These are phyloP conservation scores for Oxyteleia sp. DNA, from an alignment of 2,888 invertebrate genomes.

Conservation along the genomic window DNA sequence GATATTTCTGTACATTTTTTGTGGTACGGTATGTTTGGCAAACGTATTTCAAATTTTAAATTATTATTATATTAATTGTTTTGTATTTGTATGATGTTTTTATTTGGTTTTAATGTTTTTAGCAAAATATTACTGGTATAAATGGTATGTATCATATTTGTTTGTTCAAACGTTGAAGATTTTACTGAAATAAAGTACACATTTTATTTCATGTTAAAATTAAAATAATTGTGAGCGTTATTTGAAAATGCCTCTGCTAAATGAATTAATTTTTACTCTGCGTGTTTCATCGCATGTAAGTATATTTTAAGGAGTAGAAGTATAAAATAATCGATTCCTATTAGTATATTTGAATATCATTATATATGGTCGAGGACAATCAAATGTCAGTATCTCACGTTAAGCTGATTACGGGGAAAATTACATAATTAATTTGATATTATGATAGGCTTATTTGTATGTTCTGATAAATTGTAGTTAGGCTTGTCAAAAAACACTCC, in stretches of 20 bases:
- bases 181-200: too few relatives aligned
- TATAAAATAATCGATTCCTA: conserved; percentile 38
- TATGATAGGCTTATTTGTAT: conserved; percentile 7
- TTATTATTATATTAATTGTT: too few relatives aligned
- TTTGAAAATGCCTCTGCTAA: background rate
- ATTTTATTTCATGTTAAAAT: too few relatives aligned
- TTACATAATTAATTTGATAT: conserved; percentile 28
- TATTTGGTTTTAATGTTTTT: too few relatives aligned
- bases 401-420: conserved; percentile 34
- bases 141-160: too few relatives aligned
- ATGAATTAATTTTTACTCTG: conserved; percentile 11
- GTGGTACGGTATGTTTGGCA: too few relatives aligned
- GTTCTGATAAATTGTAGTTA: background rate
- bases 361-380: conserved; percentile 28
- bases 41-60: too few relatives aligned
- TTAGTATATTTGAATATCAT: conserved; percentile 31
- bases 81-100: too few relatives aligned
- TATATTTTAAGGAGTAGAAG: conserved; percentile 21
- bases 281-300: conserved; percentile 23
- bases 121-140: too few relatives aligned
- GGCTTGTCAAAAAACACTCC: background rate
- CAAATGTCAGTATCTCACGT: conserved; percentile 45
- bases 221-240: too few relatives aligned
- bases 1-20: too few relatives aligned
- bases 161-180: too few relatives aligned